Evolutionary conservation across 2,888 invertebrate genomes (phyloP), one percentile per base, ranked within the genome.

Genomic region (Polyommatus icarus): DNA sequence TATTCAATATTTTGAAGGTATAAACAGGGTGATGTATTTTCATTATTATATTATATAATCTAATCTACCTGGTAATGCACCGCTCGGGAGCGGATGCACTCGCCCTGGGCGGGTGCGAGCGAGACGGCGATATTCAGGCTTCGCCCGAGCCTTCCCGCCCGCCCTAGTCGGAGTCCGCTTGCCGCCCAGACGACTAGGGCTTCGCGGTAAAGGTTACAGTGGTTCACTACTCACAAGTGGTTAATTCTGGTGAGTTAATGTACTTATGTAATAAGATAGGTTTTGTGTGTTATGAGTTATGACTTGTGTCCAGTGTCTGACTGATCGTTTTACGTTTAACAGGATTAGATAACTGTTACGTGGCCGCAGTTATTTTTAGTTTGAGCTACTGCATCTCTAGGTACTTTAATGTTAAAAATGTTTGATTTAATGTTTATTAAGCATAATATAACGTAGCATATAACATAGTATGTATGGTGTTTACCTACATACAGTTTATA

Each of bases 121-220:
- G 89, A 86, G 88, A 92, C 82, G 82, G 89, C 85, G 83, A 85
- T 84, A 87, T 80, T 83, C 84, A 91, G 90, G 91, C 88, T 90
- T 88, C 84, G 82, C 86, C 84, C 79, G 81, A 82, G 85, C 85
- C 83, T 88, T 87, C 90, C 92, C 92, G 92, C 93, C 93, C 93
- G 92, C 93, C 93, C 93, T 73, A 93, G 93, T 93, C 85, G 86
- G 86, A 84, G 84, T 82, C 83, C 85, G 90, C 81, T 82, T 84
- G 86, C 87, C 87, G 90, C 87, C 24, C 50, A 29, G 50, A 50
- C 50, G 54, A 24, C 46, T 75, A 50, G 67, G 67, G 67, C 67
- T 54, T 50, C 50, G 46, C 75, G 75, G 29, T 54, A 54, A 75
- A 73, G 73, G 75, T 75, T 75, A 75, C 29, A 50, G 50, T 75